These are phyloP conservation scores for Paralvinella palmiformis DNA, from an alignment of 1,140 invertebrate species.

Conservation along the genomic window DNA sequence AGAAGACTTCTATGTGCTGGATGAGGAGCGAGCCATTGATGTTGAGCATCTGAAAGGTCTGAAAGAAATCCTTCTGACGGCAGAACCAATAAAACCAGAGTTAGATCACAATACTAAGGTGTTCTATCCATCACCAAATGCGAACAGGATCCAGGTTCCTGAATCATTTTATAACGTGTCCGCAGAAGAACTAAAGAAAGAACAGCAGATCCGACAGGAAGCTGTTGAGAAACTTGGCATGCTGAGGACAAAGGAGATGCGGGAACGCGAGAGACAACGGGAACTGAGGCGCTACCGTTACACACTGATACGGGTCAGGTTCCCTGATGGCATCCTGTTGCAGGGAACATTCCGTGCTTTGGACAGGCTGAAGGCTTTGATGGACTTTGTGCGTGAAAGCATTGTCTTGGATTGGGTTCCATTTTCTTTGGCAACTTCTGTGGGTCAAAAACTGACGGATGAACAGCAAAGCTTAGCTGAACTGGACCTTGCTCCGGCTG, in stretches of 20 bases:
- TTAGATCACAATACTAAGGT: conserved; percentile 79
- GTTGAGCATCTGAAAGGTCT: conserved; percentile 57
- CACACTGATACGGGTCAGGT: conserved; percentile 73
- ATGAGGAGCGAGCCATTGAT: conserved; percentile 32
- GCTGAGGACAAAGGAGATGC: conserved; percentile 84
- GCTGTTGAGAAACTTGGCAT: conserved; percentile 71
- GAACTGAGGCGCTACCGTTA: conserved; percentile 78
- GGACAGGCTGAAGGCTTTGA: conserved; percentile 35
- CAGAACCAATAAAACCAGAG: conserved; percentile 74
- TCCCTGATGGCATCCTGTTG: conserved; percentile 63
- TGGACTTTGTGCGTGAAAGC: conserved; percentile 38
- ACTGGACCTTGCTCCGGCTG: conserved; percentile 42
- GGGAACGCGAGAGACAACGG: conserved; percentile 75
- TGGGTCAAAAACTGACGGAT: conserved; percentile 35
- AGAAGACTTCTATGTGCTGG: conserved; percentile 42
- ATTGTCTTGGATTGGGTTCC: conserved; percentile 44
- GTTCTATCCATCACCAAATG: conserved; percentile 69
- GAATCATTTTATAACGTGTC: conserved; percentile 73
- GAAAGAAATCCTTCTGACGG: conserved; percentile 67
- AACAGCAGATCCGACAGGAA: conserved; percentile 66
- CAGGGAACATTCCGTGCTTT: conserved; percentile 44
- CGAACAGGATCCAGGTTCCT: conserved; percentile 61
- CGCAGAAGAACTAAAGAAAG: conserved; percentile 74
- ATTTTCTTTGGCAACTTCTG: conserved; percentile 33
- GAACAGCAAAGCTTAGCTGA: conserved; percentile 39